These are phyloP conservation scores for Macrostomum lignano DNA, from an alignment of 1,140 invertebrate species.

Conservation along the genomic window DNA sequence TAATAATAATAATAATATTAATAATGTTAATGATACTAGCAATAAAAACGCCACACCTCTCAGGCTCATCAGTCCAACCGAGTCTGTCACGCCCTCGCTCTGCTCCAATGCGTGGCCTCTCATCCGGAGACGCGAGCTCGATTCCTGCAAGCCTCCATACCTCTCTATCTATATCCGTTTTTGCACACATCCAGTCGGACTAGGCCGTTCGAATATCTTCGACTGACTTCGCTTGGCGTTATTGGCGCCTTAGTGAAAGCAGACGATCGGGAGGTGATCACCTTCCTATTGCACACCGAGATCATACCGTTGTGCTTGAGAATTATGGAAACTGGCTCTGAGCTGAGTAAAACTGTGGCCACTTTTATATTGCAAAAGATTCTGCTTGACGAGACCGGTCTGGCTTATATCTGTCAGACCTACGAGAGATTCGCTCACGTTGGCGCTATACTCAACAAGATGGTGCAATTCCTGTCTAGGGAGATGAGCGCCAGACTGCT, in stretches of 20 bases:
- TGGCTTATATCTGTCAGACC: conserved; percentile 69
- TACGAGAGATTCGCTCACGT: conserved; percentile 93
- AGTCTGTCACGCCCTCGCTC: conserved; percentile 83
- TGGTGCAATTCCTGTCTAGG: conserved; percentile 81
- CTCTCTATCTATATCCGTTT: conserved; percentile 88
- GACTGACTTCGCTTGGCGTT: conserved; percentile 81
- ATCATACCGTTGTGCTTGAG: conserved; percentile 81
- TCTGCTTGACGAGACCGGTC: conserved; percentile 74
- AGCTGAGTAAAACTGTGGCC: conserved; percentile 47
- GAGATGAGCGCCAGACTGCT: conserved; percentile 73
- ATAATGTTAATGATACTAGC: no score
- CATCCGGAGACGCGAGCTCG: conserved; percentile 80
- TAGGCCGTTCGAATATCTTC: conserved; percentile 80
- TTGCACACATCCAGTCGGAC: conserved; percentile 74
- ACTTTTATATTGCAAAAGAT: conserved; percentile 98
- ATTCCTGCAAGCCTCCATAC: conserved; percentile 70
- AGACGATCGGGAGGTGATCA: conserved; percentile 96
- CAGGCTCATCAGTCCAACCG: conserved; percentile 43
- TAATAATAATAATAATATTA: no score
- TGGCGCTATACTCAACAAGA: conserved; percentile 81
- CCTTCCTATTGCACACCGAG: conserved; percentile 83
- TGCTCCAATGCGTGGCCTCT: conserved; percentile 93
- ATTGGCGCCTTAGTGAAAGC: conserved; percentile 97
- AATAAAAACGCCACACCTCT: no score
- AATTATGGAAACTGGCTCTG: conserved; percentile 51